Conservation (phyloP, 2,797 vertebrate genomes). For the Phylloscopus collybita region DNA sequence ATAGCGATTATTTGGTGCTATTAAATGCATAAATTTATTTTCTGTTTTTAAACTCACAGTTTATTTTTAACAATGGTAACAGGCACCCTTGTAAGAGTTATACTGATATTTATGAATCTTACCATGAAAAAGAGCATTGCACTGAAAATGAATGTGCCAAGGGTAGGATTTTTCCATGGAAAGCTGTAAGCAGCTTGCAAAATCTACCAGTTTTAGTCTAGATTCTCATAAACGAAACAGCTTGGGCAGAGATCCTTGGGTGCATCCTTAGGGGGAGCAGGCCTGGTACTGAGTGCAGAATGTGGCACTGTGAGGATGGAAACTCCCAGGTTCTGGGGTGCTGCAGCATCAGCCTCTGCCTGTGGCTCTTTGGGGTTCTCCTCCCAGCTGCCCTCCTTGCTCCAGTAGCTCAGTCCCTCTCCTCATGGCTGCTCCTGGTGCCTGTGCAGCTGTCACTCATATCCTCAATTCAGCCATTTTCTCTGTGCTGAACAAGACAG, state of each 20-base stretch:
- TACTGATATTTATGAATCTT: not conserved
- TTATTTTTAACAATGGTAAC: not conserved
- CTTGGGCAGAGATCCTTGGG: not conserved
- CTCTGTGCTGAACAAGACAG: not conserved
- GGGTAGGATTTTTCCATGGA: not conserved
- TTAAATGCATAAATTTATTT: not conserved
- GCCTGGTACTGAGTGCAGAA: not conserved
- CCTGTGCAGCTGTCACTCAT: not conserved
- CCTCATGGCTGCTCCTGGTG: not conserved
- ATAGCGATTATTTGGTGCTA: not conserved
- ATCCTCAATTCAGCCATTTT: not conserved
- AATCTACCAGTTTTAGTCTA: not conserved
- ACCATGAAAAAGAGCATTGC: not conserved
- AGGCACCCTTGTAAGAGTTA: not conserved
- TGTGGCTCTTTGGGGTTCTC: fast-evolving
- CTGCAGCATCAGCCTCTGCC: not conserved
- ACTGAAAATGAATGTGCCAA: not conserved
- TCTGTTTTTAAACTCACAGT: not conserved
- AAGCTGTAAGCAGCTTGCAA: not conserved
- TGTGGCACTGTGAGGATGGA: fast-evolving
- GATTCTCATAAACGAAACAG: not conserved
- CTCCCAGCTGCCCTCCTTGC: not conserved
- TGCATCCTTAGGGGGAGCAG: not conserved
- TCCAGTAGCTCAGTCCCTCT: not conserved
- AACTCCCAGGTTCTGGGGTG: not conserved